Conservation (phyloP, 2,113 vertebrate genomes). For the Ploceus nigricollis region DNA sequence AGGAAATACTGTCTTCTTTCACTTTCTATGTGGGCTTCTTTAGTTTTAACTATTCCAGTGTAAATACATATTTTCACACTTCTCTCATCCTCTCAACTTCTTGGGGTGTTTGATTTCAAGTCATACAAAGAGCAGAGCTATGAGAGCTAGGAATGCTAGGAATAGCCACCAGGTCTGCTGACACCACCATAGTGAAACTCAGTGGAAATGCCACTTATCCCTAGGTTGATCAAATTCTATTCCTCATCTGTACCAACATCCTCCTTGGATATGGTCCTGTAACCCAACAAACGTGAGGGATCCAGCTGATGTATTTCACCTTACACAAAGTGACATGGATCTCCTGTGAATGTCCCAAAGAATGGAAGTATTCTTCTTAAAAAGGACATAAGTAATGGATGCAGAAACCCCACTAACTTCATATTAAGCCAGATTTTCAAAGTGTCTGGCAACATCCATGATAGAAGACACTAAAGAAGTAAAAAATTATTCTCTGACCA, state of each 20-base stretch:
- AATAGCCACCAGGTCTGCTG: background rate
- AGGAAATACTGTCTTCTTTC: background rate
- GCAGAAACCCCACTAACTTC: background rate
- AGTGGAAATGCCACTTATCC: background rate
- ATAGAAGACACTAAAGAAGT: background rate
- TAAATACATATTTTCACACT: background rate
- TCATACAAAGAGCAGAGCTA: background rate
- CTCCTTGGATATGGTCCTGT: background rate
- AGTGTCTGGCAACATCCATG: background rate
- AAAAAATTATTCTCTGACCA: background rate
- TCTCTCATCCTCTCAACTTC: background rate
- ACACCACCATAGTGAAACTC: background rate
- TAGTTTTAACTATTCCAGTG: background rate
- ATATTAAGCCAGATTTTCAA: background rate
- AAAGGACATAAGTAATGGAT: background rate
- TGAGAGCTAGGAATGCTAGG: rapidly evolving
- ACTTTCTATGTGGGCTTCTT: background rate
- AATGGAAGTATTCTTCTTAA: background rate
- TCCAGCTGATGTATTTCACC: background rate
- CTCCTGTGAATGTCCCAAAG: background rate
- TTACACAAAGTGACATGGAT: rapidly evolving
- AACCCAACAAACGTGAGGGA: background rate
- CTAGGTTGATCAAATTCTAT: background rate
- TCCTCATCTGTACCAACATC: background rate
- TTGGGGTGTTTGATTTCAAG: background rate